Evolutionary conservation across 2,113 vertebrate species (phyloP).

Genomic region (Ondatra zibethicus): DNA sequence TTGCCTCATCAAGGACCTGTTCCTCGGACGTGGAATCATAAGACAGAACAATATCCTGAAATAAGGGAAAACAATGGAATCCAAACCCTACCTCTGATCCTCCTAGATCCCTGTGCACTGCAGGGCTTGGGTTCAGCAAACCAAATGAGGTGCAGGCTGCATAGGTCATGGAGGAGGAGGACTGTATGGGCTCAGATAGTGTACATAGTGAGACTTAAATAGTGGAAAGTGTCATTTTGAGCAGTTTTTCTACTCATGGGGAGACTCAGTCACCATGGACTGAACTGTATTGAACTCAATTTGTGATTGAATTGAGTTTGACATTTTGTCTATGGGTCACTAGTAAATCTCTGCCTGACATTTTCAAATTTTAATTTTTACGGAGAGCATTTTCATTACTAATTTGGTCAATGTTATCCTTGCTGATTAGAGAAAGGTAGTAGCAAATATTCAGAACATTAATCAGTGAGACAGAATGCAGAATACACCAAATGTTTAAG

Average conservation of each 20-base stretch:
- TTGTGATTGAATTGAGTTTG: too few relatives aligned
- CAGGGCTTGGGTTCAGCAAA: neutral
- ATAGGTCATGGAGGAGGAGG: too few relatives aligned
- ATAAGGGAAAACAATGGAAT: neutral
- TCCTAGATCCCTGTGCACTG: neutral
- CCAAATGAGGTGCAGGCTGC: accelerated
- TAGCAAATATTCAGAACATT: constrained; percentile 4
- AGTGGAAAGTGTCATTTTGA: neutral
- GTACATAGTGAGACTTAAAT: accelerated
- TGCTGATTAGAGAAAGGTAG: neutral
- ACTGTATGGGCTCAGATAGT: accelerated
- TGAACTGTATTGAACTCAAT: too few relatives aligned
- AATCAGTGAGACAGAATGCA: neutral
- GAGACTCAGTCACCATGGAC: neutral
- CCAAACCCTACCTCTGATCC: neutral
- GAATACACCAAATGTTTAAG: neutral
- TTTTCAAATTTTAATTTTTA: neutral
- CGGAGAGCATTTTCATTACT: neutral
- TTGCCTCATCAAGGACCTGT: neutral
- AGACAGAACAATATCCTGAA: neutral
- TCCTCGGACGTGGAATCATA: neutral
- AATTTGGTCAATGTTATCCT: neutral
- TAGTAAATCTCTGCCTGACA: neutral
- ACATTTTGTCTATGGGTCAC: neutral
- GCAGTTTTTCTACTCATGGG: neutral